These are phyloP conservation scores for Pluvialis apricaria DNA, from an alignment of 2,113 vertebrate species.

Conservation along the genomic window DNA sequence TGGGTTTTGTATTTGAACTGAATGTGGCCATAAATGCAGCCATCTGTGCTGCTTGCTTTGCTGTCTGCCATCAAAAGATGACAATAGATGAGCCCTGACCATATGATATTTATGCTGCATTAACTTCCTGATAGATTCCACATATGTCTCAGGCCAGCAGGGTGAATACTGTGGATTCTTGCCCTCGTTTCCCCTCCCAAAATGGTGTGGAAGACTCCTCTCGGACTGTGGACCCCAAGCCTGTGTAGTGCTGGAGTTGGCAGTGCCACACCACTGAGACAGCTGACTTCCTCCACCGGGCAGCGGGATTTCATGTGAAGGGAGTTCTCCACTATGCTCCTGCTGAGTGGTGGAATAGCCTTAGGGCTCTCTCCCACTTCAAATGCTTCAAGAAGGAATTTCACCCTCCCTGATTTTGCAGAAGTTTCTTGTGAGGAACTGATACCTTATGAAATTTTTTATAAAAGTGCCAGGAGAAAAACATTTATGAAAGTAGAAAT, in stretches of 20 bases:
- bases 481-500: not conserved
- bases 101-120: not conserved
- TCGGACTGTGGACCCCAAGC: not conserved
- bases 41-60: not conserved
- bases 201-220: not conserved
- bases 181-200: not conserved
- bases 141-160: not conserved
- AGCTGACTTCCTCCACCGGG: not conserved
- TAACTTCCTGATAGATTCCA: not conserved
- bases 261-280: not conserved
- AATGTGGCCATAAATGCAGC: not conserved
- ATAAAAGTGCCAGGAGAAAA: not conserved
- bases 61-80: not conserved
- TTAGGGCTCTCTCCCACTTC: not conserved
- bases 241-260: not conserved
- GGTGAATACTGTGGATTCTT: not conserved
- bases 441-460: not conserved
- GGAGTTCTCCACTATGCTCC: not conserved
- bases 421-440: not conserved
- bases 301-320: not conserved
- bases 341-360: not conserved
- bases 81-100: not conserved
- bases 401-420: not conserved
- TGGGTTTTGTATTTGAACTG: not conserved
- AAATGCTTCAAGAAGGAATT: not conserved